Base-by-base conservation (phyloP, 2,797 vertebrate genomes). In the Rhinichthys osculus region DNA sequence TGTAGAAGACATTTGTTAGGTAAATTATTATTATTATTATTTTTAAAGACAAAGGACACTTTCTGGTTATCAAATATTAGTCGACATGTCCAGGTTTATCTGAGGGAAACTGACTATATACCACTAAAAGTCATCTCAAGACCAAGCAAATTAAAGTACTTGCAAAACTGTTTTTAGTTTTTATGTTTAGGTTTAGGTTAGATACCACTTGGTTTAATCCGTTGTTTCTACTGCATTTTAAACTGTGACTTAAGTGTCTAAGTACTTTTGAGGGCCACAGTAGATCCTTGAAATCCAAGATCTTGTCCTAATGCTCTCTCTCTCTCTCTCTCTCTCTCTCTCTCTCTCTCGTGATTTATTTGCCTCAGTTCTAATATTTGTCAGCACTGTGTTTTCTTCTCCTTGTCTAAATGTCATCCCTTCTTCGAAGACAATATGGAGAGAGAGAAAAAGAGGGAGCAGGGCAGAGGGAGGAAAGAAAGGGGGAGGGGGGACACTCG, bases 401-500 rank as follows among this genome's bases (percentile, higher is more conserved):
- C 93, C 95, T 95, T 96, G 95, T 96, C 95, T 93, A 96, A 96
- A 96, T 96, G 95, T 96, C 95, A 96, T 93, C 94, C 94, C 94
- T 95, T 95, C 94, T 96, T 95, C 93, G 92, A 93, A 95, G 95
- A 96, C 95, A 96, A 96, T 96, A 90, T 90, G 89, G 90, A 92
- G 91, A 89, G 93, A 93, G 90, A 90, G 92, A 71, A 88, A 82
- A 86, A 85, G 89, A 78, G 83, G 74, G 82, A 81, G 80, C 69
- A 84, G 86, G 71, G 85, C 74, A 72, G 74, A 91, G 92, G 89
- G 90, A 86, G 76, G 87, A 89, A 85, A 82, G 90, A 87, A 86
- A 90, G 87, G 52, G 84, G 87, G 69, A 66, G 82, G 86, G 86
- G 86, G 64, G 38, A 92, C 94, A 91, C 95, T 96, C 95, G 92